Conservation (phyloP, 2,888 invertebrate genomes). For the Rosalia funebris region DNA sequence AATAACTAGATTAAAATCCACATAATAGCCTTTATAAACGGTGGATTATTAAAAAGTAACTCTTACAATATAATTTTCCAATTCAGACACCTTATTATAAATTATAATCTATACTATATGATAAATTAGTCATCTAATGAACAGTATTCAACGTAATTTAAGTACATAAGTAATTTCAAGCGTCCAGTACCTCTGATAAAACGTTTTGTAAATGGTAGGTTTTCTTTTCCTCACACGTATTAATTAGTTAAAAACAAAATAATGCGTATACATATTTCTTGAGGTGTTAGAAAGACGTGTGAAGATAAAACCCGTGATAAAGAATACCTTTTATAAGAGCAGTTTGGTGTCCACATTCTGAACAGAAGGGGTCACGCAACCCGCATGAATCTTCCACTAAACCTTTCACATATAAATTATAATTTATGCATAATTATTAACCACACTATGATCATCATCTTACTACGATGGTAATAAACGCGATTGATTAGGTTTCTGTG, state of each 20-base stretch:
- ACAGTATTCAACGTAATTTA: too few species aligned
- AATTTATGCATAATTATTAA: conserved; percentile 50
- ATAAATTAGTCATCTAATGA: too few species aligned
- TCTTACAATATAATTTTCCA: too few species aligned
- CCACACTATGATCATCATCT: conserved; percentile 37
- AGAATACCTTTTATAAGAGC: conserved; percentile 14
- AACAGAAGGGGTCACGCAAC: conserved; percentile 30
- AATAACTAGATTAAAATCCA: too few species aligned
- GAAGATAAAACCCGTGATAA: conserved; percentile 3
- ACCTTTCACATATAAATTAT: conserved; percentile 46
- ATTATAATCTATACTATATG: too few species aligned
- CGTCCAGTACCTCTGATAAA: background rate
- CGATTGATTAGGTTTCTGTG: conserved; percentile 28
- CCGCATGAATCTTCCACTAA: conserved; percentile 27
- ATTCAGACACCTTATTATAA: too few species aligned
- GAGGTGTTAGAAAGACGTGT: conserved; percentile 10
- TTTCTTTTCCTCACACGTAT: background rate
- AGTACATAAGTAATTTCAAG: too few species aligned
- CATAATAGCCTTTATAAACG: too few species aligned
- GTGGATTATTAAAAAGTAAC: too few species aligned
- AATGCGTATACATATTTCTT: conserved; percentile 5
- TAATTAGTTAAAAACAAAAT: conserved; percentile 7
- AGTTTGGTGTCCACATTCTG: conserved; percentile 14
- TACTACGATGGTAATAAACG: conserved; percentile 26
- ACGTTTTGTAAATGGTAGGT: conserved; percentile 4